Conservation (phyloP, 2,797 vertebrate genomes). For the Pipistrellus nathusii region DNA sequence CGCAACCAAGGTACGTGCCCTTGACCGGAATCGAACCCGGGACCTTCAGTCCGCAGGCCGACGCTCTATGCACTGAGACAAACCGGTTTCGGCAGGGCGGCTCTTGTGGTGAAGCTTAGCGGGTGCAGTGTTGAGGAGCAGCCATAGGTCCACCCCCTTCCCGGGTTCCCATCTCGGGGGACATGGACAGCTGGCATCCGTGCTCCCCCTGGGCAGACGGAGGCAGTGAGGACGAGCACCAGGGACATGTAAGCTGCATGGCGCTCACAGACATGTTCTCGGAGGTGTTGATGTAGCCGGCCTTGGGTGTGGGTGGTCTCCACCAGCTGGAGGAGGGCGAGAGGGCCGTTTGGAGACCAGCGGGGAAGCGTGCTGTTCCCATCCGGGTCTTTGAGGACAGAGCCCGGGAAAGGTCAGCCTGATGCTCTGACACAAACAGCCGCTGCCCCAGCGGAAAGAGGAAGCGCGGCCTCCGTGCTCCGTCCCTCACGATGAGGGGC, state of each 20-base stretch:
- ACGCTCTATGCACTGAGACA: no score
- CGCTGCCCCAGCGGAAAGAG: background rate
- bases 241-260: background rate
- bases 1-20: no score
- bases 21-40: no score
- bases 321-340: background rate
- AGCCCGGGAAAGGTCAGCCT: background rate
- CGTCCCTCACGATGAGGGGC: background rate
- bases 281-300: background rate
- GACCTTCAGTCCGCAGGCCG: no score
- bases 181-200: background rate
- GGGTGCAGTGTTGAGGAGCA: fast-evolving
- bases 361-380: background rate
- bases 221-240: background rate
- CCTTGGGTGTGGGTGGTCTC: background rate
- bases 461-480: slow-evolving; percentile 52
- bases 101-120: background rate
- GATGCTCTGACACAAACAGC: background rate
- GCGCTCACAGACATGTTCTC: background rate
- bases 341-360: background rate
- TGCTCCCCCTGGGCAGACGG: background rate
- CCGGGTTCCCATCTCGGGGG: background rate
- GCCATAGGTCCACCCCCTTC: background rate
- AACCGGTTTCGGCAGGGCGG: background rate
- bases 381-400: background rate